Base-by-base conservation (phyloP, 2,888 invertebrate genomes). In the Phrixothrix hirtus region DNA sequence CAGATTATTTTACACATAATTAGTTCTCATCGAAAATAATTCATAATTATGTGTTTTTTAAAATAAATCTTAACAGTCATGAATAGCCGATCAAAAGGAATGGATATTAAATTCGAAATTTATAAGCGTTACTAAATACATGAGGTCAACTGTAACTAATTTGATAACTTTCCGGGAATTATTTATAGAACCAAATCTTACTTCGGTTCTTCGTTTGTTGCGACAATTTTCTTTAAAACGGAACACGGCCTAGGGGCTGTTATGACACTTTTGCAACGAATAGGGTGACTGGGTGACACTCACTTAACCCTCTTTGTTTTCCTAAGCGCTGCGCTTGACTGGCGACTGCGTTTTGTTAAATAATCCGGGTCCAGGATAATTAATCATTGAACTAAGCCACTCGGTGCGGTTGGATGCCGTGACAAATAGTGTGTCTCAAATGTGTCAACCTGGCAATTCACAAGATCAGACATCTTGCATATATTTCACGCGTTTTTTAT, bases 391-490 rank as follows among this genome's bases (percentile, higher is more conserved):
- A 56, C 62, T 64, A 59, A 61, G 58, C 58, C 49, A 61, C 59
- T 65, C 56, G 57, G 67, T 71, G 71, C 62, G 72, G 71, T 69
- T 69, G 65, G 60, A 57, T 62, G 55, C 69, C 65, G 63, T 72
- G 72, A 72, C 72, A 71, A 71, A 71, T 72, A 69, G 71, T 71
- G 59, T 70, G 68, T 71, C 70, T 66, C 63, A 60, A 63, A 71
- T 68, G 67, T 71, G 72, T 71, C 71, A 71, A 70, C 69, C 67
- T 60, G 37, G 62, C 62, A 63, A 67, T 71, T 70, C 67, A 65
- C 42, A 48, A 57, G 57, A 41, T 55, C 57, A 26, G 49, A 50
- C 60, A 63, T 63, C 65, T 60, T 62, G 69, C 65, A 69, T 69
- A 66, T 43, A 64, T 67, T 65, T 65, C 61, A 62, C 60, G 59